phyloP scores from a whole-genome alignment of 2,797 vertebrate species.

The Chelonia mydas region DNA sequence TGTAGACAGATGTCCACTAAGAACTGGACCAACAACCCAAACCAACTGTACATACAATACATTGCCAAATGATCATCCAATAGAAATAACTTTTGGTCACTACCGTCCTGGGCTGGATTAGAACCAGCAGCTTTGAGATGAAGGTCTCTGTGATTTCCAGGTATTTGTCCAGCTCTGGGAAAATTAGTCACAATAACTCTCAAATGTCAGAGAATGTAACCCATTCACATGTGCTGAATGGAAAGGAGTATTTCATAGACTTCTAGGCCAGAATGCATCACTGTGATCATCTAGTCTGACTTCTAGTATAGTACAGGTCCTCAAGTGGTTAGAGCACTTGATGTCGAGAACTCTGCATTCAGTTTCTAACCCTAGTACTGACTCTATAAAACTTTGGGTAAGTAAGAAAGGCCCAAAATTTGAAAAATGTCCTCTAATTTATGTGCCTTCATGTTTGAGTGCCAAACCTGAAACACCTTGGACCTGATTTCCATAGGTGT shows the following conservation, averaged over 20 bases:
- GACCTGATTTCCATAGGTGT: not conserved
- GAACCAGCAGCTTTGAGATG: not conserved
- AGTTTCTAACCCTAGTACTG: not conserved
- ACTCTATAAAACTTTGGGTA: not conserved
- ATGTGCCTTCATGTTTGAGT: not conserved
- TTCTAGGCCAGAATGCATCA: not conserved
- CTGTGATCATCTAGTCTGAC: not conserved
- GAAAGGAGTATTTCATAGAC: not conserved
- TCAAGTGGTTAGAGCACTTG: not conserved
- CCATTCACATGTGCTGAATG: not conserved
- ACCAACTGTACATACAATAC: not conserved
- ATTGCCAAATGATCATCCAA: not conserved
- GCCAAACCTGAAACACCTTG: not conserved
- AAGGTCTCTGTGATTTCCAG: not conserved
- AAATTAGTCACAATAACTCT: not conserved
- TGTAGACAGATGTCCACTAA: not conserved
- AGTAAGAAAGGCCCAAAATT: not conserved
- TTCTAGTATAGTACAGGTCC: not conserved
- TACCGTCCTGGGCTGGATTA: not conserved
- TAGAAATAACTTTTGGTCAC: not conserved
- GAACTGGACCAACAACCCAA: not conserved
- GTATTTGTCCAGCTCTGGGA: accelerated
- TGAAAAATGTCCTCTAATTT: not conserved
- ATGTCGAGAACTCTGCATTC: not conserved
- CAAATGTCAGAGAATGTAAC: not conserved